Conservation (phyloP, 30 jellyfish, hydroid and myxozoan genomes). For the Chrysaora quinquecirrha region DNA sequence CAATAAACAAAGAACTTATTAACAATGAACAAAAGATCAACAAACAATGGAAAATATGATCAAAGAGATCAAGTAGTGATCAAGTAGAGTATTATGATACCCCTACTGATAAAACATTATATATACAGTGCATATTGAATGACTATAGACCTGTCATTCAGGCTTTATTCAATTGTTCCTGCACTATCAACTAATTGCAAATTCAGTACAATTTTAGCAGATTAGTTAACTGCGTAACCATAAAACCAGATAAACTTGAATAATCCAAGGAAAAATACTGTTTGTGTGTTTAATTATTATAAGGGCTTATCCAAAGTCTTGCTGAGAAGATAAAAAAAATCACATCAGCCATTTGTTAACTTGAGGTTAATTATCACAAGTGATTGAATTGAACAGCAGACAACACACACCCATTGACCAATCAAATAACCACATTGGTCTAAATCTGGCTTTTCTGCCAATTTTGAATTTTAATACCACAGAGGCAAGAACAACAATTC, state of each 20-base stretch:
- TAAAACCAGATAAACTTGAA: background rate
- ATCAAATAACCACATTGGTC: background rate
- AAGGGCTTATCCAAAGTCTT: background rate
- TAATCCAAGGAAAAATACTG: background rate
- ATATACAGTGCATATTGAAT: background rate
- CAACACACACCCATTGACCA: slow-evolving; percentile 8
- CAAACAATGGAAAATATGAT: background rate
- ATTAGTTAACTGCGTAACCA: background rate
- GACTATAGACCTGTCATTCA: background rate
- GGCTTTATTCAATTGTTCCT: background rate
- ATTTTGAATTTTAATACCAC: background rate
- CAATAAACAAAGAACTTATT: background rate
- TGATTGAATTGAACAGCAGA: background rate
- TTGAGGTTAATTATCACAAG: slow-evolving; percentile 3
- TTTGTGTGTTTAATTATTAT: background rate
- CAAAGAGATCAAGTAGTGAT: background rate
- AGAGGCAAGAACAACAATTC: no score
- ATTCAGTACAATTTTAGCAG: background rate
- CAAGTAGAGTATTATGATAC: background rate
- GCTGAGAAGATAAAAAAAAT: background rate
- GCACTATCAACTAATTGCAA: background rate
- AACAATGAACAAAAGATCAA: background rate
- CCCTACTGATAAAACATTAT: background rate
- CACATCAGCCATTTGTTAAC: background rate
- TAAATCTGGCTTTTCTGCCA: background rate